phyloP scores from a whole-genome alignment of 2,113 vertebrate species.

The Scomber scombrus region DNA sequence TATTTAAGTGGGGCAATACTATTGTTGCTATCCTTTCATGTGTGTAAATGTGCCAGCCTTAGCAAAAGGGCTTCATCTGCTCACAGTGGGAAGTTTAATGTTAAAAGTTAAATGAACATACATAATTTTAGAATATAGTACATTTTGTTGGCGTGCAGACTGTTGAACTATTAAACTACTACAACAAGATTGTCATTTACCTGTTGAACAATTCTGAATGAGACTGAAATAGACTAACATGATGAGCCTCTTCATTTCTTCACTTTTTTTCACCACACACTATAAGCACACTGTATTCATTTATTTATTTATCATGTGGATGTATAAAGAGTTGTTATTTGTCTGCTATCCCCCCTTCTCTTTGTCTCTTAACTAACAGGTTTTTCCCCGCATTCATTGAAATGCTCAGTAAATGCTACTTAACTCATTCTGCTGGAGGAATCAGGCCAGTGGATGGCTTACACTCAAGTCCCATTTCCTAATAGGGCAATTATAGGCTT shows the following conservation, averaged over 20 bases:
- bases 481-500: slow-evolving; percentile 69
- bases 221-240: background rate
- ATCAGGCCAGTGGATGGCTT: slow-evolving; percentile 40
- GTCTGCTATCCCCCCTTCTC: background rate
- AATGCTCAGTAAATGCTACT: slow-evolving; percentile 34
- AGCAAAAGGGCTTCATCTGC: background rate
- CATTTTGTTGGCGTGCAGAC: slow-evolving; percentile 18
- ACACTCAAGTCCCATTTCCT: slow-evolving; percentile 59
- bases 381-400: slow-evolving; percentile 33
- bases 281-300: slow-evolving; percentile 14
- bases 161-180: background rate
- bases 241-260: background rate
- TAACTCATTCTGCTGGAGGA: slow-evolving; percentile 57
- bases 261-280: background rate
- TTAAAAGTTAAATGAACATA: background rate
- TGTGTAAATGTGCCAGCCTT: too few relatives aligned
- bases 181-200: slow-evolving; percentile 23
- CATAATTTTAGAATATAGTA: too few relatives aligned
- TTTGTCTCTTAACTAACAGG: slow-evolving; percentile 2
- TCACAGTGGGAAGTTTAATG: background rate
- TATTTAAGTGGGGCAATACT: background rate
- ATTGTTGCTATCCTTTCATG: background rate
- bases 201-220: slow-evolving; percentile 10
- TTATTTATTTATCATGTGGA: slow-evolving; percentile 22
- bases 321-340: slow-evolving; percentile 17